phyloP scores from a whole-genome alignment of 2,113 vertebrate genomes.

The Malaclemys terrapin region DNA sequence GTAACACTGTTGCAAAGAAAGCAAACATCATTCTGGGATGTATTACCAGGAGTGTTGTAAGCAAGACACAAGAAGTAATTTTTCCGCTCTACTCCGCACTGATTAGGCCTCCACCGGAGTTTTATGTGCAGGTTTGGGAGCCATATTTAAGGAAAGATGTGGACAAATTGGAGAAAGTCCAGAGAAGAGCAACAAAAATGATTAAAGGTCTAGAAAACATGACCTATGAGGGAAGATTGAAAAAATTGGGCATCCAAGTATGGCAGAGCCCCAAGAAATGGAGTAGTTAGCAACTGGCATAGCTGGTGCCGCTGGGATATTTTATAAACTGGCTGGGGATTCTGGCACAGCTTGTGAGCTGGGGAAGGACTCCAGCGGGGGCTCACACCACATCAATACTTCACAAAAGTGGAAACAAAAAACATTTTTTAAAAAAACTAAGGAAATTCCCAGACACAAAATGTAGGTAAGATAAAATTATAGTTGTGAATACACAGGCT shows the following conservation, averaged over 20 bases:
- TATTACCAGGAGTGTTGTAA: too few species aligned
- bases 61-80: too few species aligned
- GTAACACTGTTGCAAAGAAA: too few species aligned
- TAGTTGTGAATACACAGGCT: not conserved
- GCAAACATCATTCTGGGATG: too few species aligned
- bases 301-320: not conserved
- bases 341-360: not conserved
- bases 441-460: not conserved
- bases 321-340: not conserved
- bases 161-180: too few species aligned
- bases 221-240: too few species aligned
- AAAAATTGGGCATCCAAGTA: not conserved
- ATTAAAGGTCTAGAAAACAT: too few species aligned
- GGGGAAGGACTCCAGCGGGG: not conserved
- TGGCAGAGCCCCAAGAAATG: not conserved
- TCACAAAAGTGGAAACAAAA: not conserved
- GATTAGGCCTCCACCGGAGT: too few species aligned
- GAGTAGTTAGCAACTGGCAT: not conserved
- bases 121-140: too few species aligned
- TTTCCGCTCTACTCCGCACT: too few species aligned
- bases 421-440: not conserved
- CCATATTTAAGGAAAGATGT: too few species aligned
- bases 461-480: not conserved
- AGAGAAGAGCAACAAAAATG: too few species aligned
- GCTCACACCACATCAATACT: not conserved